Percentiles rank a stretch among this genome's conserved stretches.
Conservation (phyloP, 2,797 vertebrate species). For the Aldrovandia affinis region DNA sequence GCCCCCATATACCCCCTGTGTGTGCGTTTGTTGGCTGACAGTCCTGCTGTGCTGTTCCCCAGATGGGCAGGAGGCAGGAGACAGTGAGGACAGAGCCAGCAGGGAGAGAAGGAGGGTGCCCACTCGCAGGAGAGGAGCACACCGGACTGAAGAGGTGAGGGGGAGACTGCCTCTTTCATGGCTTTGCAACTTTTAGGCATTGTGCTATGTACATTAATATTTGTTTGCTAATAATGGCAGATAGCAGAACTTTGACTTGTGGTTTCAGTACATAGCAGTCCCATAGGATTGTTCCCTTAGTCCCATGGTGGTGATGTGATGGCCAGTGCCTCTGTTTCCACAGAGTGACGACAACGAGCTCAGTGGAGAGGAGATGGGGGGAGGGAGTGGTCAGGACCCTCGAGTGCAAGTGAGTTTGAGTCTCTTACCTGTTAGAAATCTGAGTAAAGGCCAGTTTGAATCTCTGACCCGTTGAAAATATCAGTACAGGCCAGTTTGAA, state of each 20-base stretch:
- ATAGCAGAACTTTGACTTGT: neutral
- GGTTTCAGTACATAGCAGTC: neutral
- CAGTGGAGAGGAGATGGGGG: conserved; percentile 71
- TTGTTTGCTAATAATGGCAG: neutral
- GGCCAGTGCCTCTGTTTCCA: conserved; percentile 28
- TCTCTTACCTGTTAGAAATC: neutral
- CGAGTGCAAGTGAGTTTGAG: conserved; percentile 47
- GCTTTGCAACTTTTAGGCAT: no score
- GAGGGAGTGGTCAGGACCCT: conserved; percentile 68
- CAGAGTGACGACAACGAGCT: conserved; percentile 77
- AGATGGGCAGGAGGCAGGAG: conserved; percentile 73
- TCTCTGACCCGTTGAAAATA: neutral
- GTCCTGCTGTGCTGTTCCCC: conserved; percentile 40
- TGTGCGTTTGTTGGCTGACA: conserved; percentile 12
- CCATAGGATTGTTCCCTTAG: neutral
- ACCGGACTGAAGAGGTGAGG: conserved; percentile 66
- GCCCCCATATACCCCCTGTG: neutral
- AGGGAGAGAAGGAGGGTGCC: conserved; percentile 71
- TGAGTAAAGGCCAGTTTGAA: neutral
- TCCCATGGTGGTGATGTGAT: neutral
- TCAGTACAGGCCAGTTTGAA: no score
- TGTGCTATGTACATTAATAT: neutral
- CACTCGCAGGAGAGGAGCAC: conserved; percentile 68
- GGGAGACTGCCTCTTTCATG: no score
- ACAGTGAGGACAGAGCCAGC: conserved; percentile 74